phyloP scores from a whole-genome alignment of 2,797 vertebrate species.

The Prionace glauca region DNA sequence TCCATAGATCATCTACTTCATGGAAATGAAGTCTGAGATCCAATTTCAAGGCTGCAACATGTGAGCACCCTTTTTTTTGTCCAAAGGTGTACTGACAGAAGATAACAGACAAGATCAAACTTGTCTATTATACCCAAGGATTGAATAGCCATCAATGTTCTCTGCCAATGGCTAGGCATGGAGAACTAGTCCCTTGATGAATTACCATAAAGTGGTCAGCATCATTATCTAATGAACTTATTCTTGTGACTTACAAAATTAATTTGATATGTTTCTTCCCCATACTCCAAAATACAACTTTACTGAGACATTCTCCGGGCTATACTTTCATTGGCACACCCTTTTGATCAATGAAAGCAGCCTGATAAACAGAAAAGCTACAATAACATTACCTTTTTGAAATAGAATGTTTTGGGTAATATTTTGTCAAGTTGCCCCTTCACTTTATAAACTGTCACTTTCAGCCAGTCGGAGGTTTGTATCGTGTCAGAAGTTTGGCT shows the following conservation, averaged over 20 bases:
- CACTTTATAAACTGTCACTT: not conserved
- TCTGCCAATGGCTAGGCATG: not conserved
- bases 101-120: not conserved
- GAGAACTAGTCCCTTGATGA: not conserved
- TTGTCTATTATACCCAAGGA: not conserved
- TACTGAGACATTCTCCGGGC: not conserved
- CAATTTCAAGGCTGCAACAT: not conserved
- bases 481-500: not conserved
- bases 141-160: not conserved
- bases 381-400: not conserved
- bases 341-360: not conserved
- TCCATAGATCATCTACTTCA: not conserved
- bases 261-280: not conserved
- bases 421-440: not conserved
- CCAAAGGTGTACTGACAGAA: too few relatives aligned
- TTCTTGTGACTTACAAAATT: not conserved
- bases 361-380: not conserved
- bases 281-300: not conserved
- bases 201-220: not conserved
- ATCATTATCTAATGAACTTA: not conserved
- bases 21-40: not conserved
- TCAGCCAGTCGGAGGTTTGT: not conserved
- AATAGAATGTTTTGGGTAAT: not conserved
- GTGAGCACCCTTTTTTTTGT: not conserved
- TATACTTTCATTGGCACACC: not conserved